Percentiles rank a stretch among this genome's conserved stretches.
Evolutionary conservation across 2,888 invertebrate species (phyloP).

Genomic region (Brenthis daphne): DNA sequence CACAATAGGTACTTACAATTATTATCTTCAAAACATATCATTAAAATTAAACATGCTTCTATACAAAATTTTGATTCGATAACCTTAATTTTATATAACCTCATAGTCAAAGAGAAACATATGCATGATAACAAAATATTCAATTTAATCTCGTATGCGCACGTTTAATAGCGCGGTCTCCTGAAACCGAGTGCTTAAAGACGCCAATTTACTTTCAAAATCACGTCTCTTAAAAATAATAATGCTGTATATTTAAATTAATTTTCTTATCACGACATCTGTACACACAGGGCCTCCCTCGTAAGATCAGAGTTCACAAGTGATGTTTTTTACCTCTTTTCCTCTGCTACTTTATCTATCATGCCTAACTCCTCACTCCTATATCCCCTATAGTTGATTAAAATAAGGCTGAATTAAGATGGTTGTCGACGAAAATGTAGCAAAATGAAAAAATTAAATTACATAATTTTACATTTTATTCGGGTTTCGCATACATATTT

Average conservation of each 20-base stretch:
- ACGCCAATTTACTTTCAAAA: slow-evolving; percentile 27
- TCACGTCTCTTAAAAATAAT: slow-evolving; percentile 39
- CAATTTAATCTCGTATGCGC: slow-evolving; percentile 32
- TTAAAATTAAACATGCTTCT: too few relatives aligned
- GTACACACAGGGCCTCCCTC: slow-evolving; percentile 35
- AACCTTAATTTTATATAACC: background rate
- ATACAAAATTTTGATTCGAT: background rate
- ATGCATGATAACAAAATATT: slow-evolving; percentile 18
- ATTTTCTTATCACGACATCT: slow-evolving; percentile 42
- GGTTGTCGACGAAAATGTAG: slow-evolving; percentile 38
- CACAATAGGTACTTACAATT: too few relatives aligned
- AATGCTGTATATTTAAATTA: slow-evolving; percentile 41
- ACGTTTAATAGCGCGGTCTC: slow-evolving; percentile 23
- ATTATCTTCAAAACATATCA: too few relatives aligned
- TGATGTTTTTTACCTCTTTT: slow-evolving; percentile 28
- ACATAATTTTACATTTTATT: slow-evolving; percentile 37
- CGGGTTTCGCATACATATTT: slow-evolving; percentile 39
- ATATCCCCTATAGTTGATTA: slow-evolving; percentile 38
- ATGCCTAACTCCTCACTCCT: background rate
- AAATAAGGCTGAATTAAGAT: slow-evolving; percentile 42
- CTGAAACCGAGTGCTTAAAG: slow-evolving; percentile 19
- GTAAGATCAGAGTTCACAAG: slow-evolving; percentile 39
- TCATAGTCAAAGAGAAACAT: background rate
- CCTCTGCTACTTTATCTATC: slow-evolving; percentile 1
- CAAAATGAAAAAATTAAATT: slow-evolving; percentile 43